phyloP scores from a whole-genome alignment of 2,113 vertebrate species.

The Nettapus auritus region DNA sequence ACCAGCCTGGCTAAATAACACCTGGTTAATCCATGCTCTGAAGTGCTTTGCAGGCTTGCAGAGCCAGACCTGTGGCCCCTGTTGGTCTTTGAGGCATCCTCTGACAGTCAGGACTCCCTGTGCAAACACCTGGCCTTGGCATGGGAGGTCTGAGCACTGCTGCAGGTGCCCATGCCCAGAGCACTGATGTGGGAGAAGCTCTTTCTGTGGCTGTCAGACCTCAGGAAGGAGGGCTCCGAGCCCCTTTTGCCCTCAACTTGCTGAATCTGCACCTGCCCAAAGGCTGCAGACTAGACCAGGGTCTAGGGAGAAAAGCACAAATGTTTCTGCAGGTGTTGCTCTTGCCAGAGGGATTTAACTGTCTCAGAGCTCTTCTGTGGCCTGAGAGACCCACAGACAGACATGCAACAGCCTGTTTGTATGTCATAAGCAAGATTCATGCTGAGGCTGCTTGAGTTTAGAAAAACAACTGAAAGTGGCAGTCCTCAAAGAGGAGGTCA shows the following conservation, averaged over 20 bases:
- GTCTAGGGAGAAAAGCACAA: background rate
- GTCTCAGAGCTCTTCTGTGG: background rate
- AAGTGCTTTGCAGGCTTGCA: background rate
- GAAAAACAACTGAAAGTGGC: background rate
- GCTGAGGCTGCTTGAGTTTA: background rate
- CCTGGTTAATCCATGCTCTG: rapidly evolving
- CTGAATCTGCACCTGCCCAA: background rate
- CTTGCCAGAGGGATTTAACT: background rate
- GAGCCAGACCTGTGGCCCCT: background rate
- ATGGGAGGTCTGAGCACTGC: background rate
- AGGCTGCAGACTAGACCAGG: background rate
- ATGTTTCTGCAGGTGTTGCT: background rate
- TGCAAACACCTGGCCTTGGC: background rate
- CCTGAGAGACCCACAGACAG: background rate
- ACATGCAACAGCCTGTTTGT: background rate
- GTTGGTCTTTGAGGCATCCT: background rate
- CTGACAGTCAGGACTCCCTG: background rate
- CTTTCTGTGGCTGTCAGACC: background rate
- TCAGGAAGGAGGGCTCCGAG: background rate
- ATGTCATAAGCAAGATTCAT: background rate
- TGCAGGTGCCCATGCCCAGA: background rate
- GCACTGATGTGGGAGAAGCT: background rate
- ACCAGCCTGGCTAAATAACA: background rate
- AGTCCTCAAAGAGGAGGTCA: background rate
- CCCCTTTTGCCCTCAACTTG: background rate